Evolutionary conservation across 2,113 vertebrate species (phyloP).

Genomic region (Labeo catla): DNA sequence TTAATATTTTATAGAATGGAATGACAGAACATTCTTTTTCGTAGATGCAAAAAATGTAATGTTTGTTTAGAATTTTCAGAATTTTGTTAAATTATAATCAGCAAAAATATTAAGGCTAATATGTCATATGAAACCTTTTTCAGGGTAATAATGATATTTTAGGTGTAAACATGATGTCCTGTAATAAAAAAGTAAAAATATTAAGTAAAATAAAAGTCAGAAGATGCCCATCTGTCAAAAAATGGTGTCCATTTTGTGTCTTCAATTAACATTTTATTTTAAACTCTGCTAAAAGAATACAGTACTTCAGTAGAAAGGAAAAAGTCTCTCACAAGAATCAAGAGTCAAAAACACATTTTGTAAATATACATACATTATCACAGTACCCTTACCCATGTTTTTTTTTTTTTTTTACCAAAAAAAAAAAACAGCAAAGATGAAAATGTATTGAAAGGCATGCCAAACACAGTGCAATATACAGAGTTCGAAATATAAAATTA

Average conservation of each 20-base stretch:
- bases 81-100: background rate
- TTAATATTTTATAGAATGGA: background rate
- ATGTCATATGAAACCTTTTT: background rate
- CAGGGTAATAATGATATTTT: background rate
- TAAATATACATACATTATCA: background rate
- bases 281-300: background rate
- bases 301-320: background rate
- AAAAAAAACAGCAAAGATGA: background rate
- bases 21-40: background rate
- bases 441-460: conserved; percentile 9
- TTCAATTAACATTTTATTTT: background rate
- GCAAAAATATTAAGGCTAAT: background rate
- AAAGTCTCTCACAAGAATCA: background rate
- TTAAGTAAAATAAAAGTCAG: background rate
- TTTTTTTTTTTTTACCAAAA: background rate
- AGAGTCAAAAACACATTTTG: background rate
- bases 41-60: background rate
- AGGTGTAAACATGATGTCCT: background rate
- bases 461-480: background rate
- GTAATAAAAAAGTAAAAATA: background rate
- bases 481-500: background rate
- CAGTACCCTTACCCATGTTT: background rate
- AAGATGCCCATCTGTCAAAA: conserved; percentile 1
- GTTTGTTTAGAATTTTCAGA: background rate
- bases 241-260: background rate